Evolutionary conservation across 2,888 invertebrate genomes (phyloP), one percentile per base, ranked within the genome.

Genomic region (Thysanoteuthis rhombus): DNA sequence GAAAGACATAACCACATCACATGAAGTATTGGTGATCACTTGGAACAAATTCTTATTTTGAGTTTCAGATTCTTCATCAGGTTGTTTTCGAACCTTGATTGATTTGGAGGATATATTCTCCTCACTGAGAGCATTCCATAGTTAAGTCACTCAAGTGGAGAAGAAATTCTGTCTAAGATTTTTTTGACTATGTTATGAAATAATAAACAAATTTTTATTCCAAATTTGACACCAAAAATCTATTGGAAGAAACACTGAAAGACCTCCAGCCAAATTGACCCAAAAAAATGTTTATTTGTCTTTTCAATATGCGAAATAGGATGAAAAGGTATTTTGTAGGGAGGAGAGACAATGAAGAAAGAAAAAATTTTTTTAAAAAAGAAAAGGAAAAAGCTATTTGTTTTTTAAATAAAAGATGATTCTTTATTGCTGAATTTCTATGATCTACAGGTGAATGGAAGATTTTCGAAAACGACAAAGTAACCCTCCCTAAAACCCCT

Each of bases 401-500:
- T 36, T 75, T 75, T 75, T 75, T 75, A 36, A 75, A 75, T 75
- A 75, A 75, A 75, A 75, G 75, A 75, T 75, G 75, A 92, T 92
- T 40, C 45, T 92, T 92, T 92, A 92, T 92, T 92, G 92, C 40
- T 92, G 92, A 92, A 92, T 19, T 92, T 92, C 92, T 92, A 92
- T 92, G 92, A 40, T 45, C 92, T 92, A 92, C 92, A 92, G 92
- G 92, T 92, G 92, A 92, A 40, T 92, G 92, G 40, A 92, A 92
- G 40, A 92, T 42, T 92, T n/a, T n/a, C 92, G 42, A 92, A 92
- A 92, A 92, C 45, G 40, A 75, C 75, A 75, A 75, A 75, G 75
- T 75, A 75, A 75, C n/a, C 75, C n/a, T 75, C 75, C 75, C 75
- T 75, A n/a, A 75, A n/a, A 75, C n/a, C 75, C 75, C n/a, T 75